phyloP scores from a whole-genome alignment of 2,797 vertebrate species.

The Acanthurus lineatus region DNA sequence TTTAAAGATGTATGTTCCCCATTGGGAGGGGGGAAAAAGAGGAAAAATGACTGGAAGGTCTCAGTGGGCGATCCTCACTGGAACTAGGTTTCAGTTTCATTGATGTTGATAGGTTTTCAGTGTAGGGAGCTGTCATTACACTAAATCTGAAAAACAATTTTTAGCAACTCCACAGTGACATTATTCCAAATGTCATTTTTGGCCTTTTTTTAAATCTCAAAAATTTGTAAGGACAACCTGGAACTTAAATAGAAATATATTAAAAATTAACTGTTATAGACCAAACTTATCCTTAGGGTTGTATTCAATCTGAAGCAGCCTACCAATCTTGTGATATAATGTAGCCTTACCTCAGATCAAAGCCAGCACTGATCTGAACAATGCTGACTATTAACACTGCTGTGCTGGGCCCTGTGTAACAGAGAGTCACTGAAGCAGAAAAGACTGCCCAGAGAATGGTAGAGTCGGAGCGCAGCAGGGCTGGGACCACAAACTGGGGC shows the following conservation, averaged over 20 bases:
- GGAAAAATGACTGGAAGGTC: no score
- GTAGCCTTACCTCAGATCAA: slow-evolving; percentile 39
- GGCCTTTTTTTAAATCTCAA: background rate
- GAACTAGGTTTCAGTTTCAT: no score
- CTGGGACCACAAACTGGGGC: slow-evolving; percentile 71
- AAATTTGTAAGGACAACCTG: background rate
- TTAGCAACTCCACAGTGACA: no score
- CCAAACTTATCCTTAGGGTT: background rate
- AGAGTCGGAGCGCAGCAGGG: slow-evolving; percentile 60
- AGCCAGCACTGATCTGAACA: slow-evolving; percentile 60
- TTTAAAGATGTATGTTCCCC: no score
- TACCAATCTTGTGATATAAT: slow-evolving; percentile 19
- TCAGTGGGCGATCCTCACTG: no score
- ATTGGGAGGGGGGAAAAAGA: no score
- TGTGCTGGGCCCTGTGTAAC: slow-evolving; percentile 28
- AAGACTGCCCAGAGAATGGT: slow-evolving; percentile 32
- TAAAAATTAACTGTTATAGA: background rate
- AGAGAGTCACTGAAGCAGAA: slow-evolving; percentile 54
- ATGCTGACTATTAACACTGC: slow-evolving; percentile 52
- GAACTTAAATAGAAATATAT: background rate
- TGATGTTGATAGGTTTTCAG: no score
- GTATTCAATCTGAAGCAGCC: slow-evolving; percentile 10
- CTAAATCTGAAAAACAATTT: no score
- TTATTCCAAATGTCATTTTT: no score
- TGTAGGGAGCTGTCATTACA: no score